These are phyloP conservation scores for Lerista edwardsae DNA, from an alignment of 2,797 vertebrate species.

Conservation along the genomic window DNA sequence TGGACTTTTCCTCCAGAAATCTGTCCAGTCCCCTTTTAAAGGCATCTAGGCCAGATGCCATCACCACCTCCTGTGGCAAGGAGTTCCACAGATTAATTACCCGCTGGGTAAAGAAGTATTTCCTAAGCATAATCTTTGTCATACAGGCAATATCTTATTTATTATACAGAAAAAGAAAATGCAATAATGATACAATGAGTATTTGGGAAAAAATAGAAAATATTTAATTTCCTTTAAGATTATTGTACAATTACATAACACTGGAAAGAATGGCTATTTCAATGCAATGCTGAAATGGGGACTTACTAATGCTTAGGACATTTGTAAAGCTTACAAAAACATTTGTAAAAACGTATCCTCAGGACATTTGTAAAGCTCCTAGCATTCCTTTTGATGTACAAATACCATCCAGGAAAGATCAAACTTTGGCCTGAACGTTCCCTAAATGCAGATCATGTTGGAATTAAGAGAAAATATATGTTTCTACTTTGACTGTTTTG, in stretches of 20 bases:
- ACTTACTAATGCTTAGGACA: slow-evolving; percentile 50
- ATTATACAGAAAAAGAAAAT: slow-evolving; percentile 7
- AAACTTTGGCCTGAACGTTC: slow-evolving; percentile 47
- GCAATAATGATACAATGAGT: slow-evolving; percentile 1
- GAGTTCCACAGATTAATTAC: too few relatives aligned
- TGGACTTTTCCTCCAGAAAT: too few relatives aligned
- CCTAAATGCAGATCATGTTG: slow-evolving; percentile 26
- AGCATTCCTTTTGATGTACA: slow-evolving; percentile 54
- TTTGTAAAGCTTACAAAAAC: slow-evolving; percentile 44
- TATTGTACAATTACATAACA: slow-evolving; percentile 31
- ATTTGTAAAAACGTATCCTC: too few relatives aligned
- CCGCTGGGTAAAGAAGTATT: too few relatives aligned
- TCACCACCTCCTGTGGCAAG: too few relatives aligned
- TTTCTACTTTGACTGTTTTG: not conserved
- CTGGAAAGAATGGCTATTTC: slow-evolving; percentile 53
- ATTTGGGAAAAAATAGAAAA: slow-evolving; percentile 23
- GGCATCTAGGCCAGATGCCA: too few relatives aligned
- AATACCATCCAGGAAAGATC: slow-evolving; percentile 52
- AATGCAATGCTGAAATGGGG: slow-evolving; percentile 53
- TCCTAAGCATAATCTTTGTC: too few relatives aligned
- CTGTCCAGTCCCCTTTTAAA: too few relatives aligned
- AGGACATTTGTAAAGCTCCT: slow-evolving; percentile 48
- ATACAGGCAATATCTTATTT: slow-evolving; percentile 27
- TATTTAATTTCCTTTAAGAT: slow-evolving; percentile 54
- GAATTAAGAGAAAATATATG: not conserved